Percentiles rank a stretch among this genome's conserved stretches.
phyloP scores from a whole-genome alignment of 2,113 vertebrate species.

The Dryoscopus gambensis region DNA sequence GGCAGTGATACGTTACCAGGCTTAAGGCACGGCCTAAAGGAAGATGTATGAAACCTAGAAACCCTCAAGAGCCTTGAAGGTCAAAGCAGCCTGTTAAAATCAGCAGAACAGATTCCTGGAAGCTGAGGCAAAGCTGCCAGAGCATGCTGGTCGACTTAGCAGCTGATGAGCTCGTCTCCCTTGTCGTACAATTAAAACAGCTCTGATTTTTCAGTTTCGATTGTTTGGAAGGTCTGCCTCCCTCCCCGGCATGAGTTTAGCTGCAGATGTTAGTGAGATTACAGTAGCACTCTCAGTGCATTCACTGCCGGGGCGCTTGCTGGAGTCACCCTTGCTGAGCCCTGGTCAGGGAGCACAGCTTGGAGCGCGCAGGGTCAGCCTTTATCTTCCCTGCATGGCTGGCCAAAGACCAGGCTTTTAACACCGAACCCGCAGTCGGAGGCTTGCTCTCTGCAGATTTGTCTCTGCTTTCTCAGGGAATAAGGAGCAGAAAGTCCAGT shows the following conservation, averaged over 20 bases:
- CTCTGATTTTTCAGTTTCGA: not conserved
- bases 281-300: accelerated
- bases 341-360: not conserved
- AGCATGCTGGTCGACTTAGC: not conserved
- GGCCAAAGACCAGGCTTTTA: not conserved
- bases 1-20: not conserved
- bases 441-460: not conserved
- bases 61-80: not conserved
- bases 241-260: not conserved
- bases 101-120: not conserved
- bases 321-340: not conserved
- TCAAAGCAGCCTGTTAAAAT: not conserved
- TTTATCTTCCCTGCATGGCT: not conserved
- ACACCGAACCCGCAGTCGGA: not conserved
- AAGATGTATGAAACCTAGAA: not conserved
- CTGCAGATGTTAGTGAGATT: not conserved
- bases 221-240: not conserved
- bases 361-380: not conserved
- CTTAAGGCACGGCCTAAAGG: not conserved
- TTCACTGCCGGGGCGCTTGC: not conserved
- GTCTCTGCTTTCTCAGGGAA: not conserved
- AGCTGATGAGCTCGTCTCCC: not conserved
- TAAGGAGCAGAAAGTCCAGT: not conserved
- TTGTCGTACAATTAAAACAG: not conserved
- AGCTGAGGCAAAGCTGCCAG: not conserved